Percentiles rank a stretch among this genome's conserved stretches.
These are phyloP conservation scores for Luperina testacea DNA, from an alignment of 2,888 invertebrate genomes.

Conservation along the genomic window DNA sequence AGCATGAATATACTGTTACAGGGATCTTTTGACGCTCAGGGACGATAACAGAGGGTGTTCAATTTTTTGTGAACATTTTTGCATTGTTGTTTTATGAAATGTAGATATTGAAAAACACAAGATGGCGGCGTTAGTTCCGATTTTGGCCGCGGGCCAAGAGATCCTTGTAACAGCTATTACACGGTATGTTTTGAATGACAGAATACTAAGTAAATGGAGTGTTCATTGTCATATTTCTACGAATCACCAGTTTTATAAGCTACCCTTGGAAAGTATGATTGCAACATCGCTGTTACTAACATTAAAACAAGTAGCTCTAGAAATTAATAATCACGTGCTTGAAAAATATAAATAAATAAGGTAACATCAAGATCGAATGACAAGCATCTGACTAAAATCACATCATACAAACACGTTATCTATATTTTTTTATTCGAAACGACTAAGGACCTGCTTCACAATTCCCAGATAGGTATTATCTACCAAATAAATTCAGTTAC, in stretches of 20 bases:
- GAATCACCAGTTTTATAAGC: not conserved
- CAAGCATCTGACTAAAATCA: constrained; percentile 10
- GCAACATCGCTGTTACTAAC: not conserved
- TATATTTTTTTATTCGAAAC: constrained; percentile 8
- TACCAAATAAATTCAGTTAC: not conserved
- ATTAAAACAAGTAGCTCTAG: not conserved
- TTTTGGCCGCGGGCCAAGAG: no score
- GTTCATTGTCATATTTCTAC: not conserved
- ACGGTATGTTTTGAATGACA: not conserved
- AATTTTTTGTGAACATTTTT: not conserved
- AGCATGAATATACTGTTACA: not conserved
- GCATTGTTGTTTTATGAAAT: not conserved
- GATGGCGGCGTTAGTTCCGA: not conserved
- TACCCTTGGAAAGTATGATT: not conserved
- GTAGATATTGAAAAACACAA: not conserved
- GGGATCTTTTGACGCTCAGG: not conserved
- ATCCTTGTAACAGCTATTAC: not conserved
- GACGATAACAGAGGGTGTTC: not conserved
- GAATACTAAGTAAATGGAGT: constrained; percentile 1
- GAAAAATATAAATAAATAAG: constrained; percentile 4
- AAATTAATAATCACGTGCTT: not conserved
- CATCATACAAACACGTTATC: not conserved
- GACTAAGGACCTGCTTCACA: not conserved
- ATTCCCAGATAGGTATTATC: not conserved
- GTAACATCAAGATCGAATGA: constrained; percentile 28